Evolutionary conservation across 2,113 vertebrate species (phyloP).

Genomic region (Clarias magur): DNA sequence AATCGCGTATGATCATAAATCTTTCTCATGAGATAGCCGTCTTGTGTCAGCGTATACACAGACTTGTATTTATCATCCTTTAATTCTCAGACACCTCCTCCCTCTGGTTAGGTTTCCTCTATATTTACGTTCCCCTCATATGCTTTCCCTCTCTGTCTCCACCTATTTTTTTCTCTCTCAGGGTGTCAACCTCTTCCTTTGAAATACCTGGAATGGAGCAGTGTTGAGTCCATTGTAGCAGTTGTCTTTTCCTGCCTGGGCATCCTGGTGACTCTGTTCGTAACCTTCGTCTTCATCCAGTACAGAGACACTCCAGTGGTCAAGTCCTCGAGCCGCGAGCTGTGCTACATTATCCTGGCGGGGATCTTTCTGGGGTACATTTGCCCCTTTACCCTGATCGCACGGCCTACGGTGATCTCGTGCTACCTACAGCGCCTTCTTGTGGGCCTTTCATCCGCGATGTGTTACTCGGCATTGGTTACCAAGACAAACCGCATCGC

Average conservation of each 20-base stretch:
- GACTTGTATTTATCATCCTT: background rate
- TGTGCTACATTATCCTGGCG: constrained; percentile 96
- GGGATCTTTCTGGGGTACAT: constrained; percentile 97
- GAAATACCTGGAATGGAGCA: constrained; percentile 91
- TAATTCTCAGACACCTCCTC: background rate
- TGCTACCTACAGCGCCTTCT: constrained; percentile 96
- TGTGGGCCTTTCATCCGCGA: constrained; percentile 94
- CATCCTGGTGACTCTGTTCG: constrained; percentile 95
- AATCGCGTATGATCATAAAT: constrained; percentile 21
- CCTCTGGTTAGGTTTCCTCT: background rate
- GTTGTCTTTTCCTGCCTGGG: constrained; percentile 95
- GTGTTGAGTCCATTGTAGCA: constrained; percentile 93
- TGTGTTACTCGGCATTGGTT: constrained; percentile 97
- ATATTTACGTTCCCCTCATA: background rate
- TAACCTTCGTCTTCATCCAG: constrained; percentile 95
- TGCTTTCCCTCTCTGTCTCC: background rate
- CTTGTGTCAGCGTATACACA: background rate
- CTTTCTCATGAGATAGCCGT: constrained; percentile 5
- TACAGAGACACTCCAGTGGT: constrained; percentile 98
- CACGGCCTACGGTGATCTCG: constrained; percentile 86
- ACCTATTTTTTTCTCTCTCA: constrained; percentile 57
- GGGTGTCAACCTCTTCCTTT: constrained; percentile 88
- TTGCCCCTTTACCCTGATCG: constrained; percentile 95
- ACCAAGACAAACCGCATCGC: constrained; percentile 99
- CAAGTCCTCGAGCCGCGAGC: constrained; percentile 96